A percentile compares a stretch with the other conserved stretches of the same genome.
These are phyloP conservation scores for Nibea coibor DNA, from an alignment of 2,113 vertebrate species.

Conservation along the genomic window DNA sequence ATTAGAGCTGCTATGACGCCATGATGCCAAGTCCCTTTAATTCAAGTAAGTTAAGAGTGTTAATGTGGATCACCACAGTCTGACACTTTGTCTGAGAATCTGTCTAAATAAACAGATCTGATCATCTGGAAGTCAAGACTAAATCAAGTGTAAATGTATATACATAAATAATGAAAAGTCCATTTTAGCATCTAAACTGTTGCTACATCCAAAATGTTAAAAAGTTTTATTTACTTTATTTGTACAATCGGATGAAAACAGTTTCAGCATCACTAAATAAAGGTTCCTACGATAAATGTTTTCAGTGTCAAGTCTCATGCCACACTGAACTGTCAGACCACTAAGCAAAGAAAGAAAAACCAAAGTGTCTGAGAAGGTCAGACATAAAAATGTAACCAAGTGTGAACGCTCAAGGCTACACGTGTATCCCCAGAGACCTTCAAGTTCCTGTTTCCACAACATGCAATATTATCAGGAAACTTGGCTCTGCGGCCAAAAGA, in stretches of 20 bases:
- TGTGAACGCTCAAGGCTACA: slow-evolving; percentile 70
- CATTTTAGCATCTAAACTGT: background rate
- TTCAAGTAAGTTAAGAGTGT: background rate
- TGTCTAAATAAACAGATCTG: background rate
- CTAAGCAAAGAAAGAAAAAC: slow-evolving; percentile 38
- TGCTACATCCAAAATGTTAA: no score
- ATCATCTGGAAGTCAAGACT: no score
- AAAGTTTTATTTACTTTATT: background rate
- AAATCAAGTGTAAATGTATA: background rate
- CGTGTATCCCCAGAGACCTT: slow-evolving; percentile 57
- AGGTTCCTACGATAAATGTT: background rate
- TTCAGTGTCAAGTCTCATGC: background rate
- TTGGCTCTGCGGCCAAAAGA: slow-evolving; percentile 64
- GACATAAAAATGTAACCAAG: slow-evolving; percentile 59
- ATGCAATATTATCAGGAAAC: slow-evolving; percentile 73
- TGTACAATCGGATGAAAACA: background rate
- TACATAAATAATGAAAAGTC: no score
- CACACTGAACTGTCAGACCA: background rate
- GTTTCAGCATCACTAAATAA: background rate
- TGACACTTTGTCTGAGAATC: background rate
- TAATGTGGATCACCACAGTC: background rate
- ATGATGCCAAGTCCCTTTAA: slow-evolving; percentile 5
- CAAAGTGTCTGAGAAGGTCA: slow-evolving; percentile 52
- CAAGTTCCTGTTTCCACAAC: slow-evolving; percentile 77
- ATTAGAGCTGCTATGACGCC: slow-evolving; percentile 20